These are phyloP conservation scores for Drosophila formosana DNA, from an alignment of 2,888 invertebrate genomes.

Conservation along the genomic window DNA sequence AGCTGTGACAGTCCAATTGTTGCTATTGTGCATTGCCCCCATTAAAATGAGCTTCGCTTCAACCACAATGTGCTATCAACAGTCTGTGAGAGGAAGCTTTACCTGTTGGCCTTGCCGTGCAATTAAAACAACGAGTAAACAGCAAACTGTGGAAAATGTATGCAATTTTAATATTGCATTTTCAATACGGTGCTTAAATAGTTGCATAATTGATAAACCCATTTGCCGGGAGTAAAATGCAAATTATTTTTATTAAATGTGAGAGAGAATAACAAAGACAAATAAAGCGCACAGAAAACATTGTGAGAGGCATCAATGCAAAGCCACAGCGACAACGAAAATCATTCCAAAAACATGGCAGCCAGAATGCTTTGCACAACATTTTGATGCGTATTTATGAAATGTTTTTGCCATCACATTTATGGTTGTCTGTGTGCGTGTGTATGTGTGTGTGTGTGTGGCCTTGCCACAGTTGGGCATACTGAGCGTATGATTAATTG, in stretches of 20 bases:
- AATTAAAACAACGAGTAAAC: constrained; percentile 17
- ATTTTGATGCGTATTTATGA: constrained; percentile 32
- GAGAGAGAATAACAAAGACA: constrained; percentile 6
- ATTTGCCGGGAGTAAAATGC: constrained; percentile 21
- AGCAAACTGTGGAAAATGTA: constrained; percentile 19
- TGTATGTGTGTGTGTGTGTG: constrained; percentile 29
- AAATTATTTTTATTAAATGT: constrained; percentile 29
- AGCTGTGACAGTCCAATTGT: constrained; percentile 9
- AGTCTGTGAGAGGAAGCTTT: constrained; percentile 6
- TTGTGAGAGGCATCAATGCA: neutral
- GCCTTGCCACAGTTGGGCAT: constrained; percentile 45
- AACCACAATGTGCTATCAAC: constrained; percentile 14
- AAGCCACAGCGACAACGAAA: neutral
- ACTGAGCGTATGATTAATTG: constrained; percentile 75
- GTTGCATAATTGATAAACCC: constrained; percentile 39
- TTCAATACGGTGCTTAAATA: constrained; percentile 28
- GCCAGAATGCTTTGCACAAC: neutral
- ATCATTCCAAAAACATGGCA: neutral
- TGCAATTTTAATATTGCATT: constrained; percentile 49
- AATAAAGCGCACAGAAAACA: constrained; percentile 23
- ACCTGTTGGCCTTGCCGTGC: constrained; percentile 43
- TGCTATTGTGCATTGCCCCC: neutral
- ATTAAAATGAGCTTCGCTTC: constrained; percentile 11
- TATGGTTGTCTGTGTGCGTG: constrained; percentile 17
- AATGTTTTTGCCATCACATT: constrained; percentile 37